Base-by-base conservation (phyloP, 2,113 vertebrate species). In the Neopipo cinnamomea region DNA sequence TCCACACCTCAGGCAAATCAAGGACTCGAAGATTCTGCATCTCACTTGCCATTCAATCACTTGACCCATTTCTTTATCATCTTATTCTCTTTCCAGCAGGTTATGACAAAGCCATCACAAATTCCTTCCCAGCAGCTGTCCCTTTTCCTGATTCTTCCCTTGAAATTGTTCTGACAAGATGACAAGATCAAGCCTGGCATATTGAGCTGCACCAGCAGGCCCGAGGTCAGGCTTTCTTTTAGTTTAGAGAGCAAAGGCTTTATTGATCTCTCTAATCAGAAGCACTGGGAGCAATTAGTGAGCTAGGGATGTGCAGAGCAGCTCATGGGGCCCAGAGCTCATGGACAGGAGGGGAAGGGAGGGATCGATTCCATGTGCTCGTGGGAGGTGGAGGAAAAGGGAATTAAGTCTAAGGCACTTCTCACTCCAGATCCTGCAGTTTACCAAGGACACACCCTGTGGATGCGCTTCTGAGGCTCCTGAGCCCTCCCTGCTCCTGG, bases 201-300 rank as follows among this genome's bases (percentile, higher is more conserved):
- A 50, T 30, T 17, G 78, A 93, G 83, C 89, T 89, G 93, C 72
- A 86, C 28, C 21, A 85, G 74, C 89, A 50, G 28, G 75, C 82
- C 53, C 23, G 18, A 73, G 71, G 85, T 88, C 74, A 81, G 70
- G 21, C 67, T 85, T 67, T 28, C 79, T 92, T 77, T 85, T 11
- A 49, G 87, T 63, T 74, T 33, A 42, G 35, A 88, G 89, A 95
- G 91, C 88, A 91, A 56, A 91, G 74, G 70, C 65, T 93, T 63
- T 92, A 92, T 90, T 94, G 95, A 96, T 91, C 94, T 79, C 30
- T 70, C 78, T 66, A 62, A 91, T 93, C 81, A 88, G 85, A 91
- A 95, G 78, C 88, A 50, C 74, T 90, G 93, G 88, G 96, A 97
- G 82, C 95, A 95, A 94, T 96, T 94, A 96, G 80, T 31, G 88